These are phyloP conservation scores for Samia ricini DNA, from an alignment of 1,140 invertebrate species.

Conservation along the genomic window DNA sequence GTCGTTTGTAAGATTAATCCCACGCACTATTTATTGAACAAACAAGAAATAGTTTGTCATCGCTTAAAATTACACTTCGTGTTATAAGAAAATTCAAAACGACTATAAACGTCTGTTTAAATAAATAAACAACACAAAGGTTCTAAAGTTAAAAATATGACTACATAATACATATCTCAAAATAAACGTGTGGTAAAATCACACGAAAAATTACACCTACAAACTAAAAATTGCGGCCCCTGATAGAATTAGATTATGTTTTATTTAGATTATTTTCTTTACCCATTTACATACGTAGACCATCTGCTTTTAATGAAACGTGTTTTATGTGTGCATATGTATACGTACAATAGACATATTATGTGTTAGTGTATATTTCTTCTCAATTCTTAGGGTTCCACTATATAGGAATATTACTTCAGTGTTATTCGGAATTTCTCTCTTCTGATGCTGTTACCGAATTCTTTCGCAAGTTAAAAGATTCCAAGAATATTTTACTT, in stretches of 20 bases:
- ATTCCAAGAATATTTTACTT: too few species aligned
- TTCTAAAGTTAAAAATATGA: neutral
- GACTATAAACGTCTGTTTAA: neutral
- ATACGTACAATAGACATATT: neutral
- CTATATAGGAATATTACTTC: too few species aligned
- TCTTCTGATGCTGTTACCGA: too few species aligned
- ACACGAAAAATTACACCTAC: neutral
- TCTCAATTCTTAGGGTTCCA: too few species aligned
- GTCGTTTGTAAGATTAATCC: neutral
- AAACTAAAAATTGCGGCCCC: neutral
- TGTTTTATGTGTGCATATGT: neutral
- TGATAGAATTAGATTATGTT: neutral
- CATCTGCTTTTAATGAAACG: slow-evolving; percentile 1
- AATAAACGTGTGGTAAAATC: neutral
- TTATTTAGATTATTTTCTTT: slow-evolving; percentile 7
- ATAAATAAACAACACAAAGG: neutral
- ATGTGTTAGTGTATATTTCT: neutral
- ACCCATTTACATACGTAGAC: slow-evolving; percentile 3
- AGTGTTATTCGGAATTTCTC: too few species aligned
- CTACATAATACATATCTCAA: neutral
- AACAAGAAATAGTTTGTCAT: neutral
- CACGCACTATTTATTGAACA: neutral
- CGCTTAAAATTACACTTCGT: neutral
- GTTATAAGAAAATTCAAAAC: neutral
- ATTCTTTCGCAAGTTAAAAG: too few species aligned